Evolutionary conservation across 64 coral and sea anemone genomes (phyloP), one percentile per base, ranked within the genome.

Genomic region (Hydrozoanthus tunicans): DNA sequence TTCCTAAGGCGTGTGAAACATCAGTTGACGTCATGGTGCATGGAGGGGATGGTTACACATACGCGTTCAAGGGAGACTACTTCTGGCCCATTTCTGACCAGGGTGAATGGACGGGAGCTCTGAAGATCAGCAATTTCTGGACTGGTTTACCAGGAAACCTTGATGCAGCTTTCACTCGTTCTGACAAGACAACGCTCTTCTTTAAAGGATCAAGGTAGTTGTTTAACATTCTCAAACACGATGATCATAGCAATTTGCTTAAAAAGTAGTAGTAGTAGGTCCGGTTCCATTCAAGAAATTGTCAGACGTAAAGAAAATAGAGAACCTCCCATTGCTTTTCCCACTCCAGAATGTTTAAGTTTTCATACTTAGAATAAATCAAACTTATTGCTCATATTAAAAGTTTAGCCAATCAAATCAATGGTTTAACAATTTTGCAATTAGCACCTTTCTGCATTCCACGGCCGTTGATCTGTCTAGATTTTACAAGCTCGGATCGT

Each of bases 21-120:
- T 70, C 85, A 43, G 83, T 93, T 75, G 86, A 90, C 26, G 85
- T 78, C n/a, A 93, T 93, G 92, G 79, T 93, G 20, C 67, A 89
- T 77, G 70, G 62, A 7, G 62, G 62, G 62, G 92, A 93, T 66
- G 64, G 69, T 2, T 80, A 64, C 14, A 93, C 86, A 10, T 93
- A 93, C 20, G 92, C 92, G 13, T 93, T 93, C 67, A 90, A 80
- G 77, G 92, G 92, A 56, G 92, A 77, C 7, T 82, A 80, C 60
- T 93, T 93, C 57, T 93, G 92, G 92, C 84, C 86, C 9, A 79
- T 93, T 70, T 83, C 81, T 10, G 70, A 73, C 24, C 23, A 43
- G 5, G 70, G 70, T 5, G 70, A 27, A 9, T 89, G 67, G 43
- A 93, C 84, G 0, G 69, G 56, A n/a, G 92, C 77, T 32, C 77